Percentiles rank a stretch among this genome's conserved stretches.
phyloP scores from a whole-genome alignment of 2,113 vertebrate species.

The Cepphus grylle region DNA sequence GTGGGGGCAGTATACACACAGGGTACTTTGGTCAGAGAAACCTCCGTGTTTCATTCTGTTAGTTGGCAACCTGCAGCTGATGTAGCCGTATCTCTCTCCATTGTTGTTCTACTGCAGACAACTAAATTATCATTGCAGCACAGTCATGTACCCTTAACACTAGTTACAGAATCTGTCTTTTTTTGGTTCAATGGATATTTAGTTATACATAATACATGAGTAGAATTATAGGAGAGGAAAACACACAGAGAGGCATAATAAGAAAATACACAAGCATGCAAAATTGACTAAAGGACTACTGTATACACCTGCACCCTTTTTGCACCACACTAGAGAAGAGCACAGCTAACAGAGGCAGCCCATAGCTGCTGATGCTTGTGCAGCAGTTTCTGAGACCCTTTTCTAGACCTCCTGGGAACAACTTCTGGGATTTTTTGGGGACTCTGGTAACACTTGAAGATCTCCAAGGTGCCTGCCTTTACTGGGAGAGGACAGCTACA shows the following conservation, averaged over 20 bases:
- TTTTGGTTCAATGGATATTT: background rate
- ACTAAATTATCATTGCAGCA: background rate
- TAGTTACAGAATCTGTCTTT: background rate
- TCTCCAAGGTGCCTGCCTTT: background rate
- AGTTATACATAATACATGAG: background rate
- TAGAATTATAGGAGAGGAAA: background rate
- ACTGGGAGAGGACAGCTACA: background rate
- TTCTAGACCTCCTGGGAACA: background rate
- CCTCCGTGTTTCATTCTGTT: background rate
- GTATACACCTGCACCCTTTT: accelerated
- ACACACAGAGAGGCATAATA: background rate
- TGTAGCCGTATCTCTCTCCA: background rate
- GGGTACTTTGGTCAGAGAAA: background rate
- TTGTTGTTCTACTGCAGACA: background rate
- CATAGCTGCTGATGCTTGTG: background rate
- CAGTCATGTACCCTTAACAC: background rate
- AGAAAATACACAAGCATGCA: background rate
- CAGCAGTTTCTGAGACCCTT: background rate
- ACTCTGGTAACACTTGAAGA: background rate
- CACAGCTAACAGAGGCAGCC: background rate
- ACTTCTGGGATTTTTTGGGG: background rate
- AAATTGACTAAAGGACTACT: background rate
- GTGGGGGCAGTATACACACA: background rate
- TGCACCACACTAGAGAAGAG: background rate
- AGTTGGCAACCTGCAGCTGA: background rate